These are phyloP conservation scores for Aphodius granarius DNA, from an alignment of 2,888 invertebrate genomes.

Conservation along the genomic window DNA sequence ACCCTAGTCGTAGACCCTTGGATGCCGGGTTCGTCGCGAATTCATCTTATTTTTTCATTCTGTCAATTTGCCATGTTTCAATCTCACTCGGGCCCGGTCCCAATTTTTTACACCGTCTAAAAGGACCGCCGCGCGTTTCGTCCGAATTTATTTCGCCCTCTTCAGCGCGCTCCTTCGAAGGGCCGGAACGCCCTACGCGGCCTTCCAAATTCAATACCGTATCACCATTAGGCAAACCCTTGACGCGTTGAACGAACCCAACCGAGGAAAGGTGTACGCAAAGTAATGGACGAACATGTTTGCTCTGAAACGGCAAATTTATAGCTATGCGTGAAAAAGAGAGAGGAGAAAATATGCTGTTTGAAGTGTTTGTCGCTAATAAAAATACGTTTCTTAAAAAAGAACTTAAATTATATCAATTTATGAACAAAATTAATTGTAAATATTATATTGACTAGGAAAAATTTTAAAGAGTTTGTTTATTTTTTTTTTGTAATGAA, in stretches of 20 bases:
- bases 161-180: neutral
- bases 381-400: too few relatives aligned
- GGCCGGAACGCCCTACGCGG: neutral
- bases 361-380: too few relatives aligned
- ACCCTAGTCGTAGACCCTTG: slow-evolving; percentile 11
- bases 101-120: slow-evolving; percentile 15
- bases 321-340: neutral
- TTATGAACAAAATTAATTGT: too few relatives aligned
- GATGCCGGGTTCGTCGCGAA: slow-evolving; percentile 8
- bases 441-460: too few relatives aligned
- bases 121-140: neutral
- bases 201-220: neutral
- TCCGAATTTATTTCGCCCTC: neutral
- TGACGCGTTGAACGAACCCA: neutral
- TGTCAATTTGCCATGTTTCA: slow-evolving; percentile 26
- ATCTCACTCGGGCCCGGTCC: slow-evolving; percentile 22
- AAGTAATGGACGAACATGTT: neutral
- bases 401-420: too few relatives aligned
- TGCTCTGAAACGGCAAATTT: neutral
- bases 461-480: too few relatives aligned
- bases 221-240: neutral
- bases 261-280: neutral
- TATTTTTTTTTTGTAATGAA: too few relatives aligned
- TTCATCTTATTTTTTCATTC: slow-evolving; percentile 26
- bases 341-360: neutral